phyloP scores from a whole-genome alignment of 2,797 vertebrate genomes.

The Lacerta bilineata region DNA sequence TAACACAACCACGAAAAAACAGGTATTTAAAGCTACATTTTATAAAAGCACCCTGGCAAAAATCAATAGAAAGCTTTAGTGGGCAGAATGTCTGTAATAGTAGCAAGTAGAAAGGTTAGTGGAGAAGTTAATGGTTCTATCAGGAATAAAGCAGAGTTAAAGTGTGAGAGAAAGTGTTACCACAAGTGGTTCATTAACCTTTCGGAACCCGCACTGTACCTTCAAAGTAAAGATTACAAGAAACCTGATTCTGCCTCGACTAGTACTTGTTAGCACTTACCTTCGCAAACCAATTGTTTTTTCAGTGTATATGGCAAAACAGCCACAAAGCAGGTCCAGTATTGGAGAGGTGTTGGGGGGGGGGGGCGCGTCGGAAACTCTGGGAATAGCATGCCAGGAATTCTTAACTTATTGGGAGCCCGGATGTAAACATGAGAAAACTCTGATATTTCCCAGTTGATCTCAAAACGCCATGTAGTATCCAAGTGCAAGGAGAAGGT shows the following conservation, averaged over 20 bases:
- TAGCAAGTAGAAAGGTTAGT: constrained; percentile 92
- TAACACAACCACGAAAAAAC: constrained; percentile 63
- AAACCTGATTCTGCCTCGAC: constrained; percentile 71
- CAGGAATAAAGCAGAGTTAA: constrained; percentile 92
- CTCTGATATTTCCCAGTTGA: too few relatives aligned
- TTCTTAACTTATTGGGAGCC: not conserved
- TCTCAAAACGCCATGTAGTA: not conserved
- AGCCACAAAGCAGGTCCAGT: constrained; percentile 24
- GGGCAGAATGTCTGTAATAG: constrained; percentile 89
- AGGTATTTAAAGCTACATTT: constrained; percentile 80
- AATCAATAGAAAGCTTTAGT: constrained; percentile 93
- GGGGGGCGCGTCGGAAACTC: not conserved
- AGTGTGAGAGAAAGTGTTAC: constrained; percentile 91
- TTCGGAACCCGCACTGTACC: constrained; percentile 85
- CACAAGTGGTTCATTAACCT: constrained; percentile 97
- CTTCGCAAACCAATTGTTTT: constrained; percentile 65
- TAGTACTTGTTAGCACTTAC: constrained; percentile 69
- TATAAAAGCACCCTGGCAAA: constrained; percentile 78
- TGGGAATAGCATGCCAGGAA: not conserved
- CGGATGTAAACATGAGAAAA: not conserved
- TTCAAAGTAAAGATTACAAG: constrained; percentile 79
- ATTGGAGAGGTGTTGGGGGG: not conserved
- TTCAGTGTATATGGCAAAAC: constrained; percentile 59
- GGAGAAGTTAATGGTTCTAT: constrained; percentile 94
- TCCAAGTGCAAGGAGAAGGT: not conserved